Evolutionary conservation across 2,113 vertebrate species (phyloP), one percentile per base, ranked within the genome.

Genomic region (Podilymbus podiceps): DNA sequence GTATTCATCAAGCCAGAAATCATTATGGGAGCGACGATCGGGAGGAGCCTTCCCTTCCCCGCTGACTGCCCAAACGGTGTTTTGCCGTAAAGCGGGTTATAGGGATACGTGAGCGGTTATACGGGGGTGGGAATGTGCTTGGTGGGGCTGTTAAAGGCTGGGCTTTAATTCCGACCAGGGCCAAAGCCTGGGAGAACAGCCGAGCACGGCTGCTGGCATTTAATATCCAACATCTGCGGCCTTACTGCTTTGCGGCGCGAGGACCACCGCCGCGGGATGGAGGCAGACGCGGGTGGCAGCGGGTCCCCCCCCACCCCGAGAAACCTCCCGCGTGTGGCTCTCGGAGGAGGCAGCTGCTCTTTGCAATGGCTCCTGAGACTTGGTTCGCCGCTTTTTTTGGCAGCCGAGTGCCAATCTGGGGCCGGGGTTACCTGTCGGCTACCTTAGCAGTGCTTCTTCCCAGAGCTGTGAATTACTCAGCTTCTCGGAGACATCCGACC

Each of bases 61-160:
- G 58, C 69, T 52, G 50, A 3, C 11, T 47, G 33, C 52, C 76
- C 55, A 9, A 27, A 8, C 35, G 52, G 16, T 38, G 79, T 9
- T 87, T 11, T 33, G 15, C 73, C 46, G 33, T 42, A 38, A 60
- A 59, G 53, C 0, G 7, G 59, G 18, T 47, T 27, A 3, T 2
- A 18, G 46, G 49, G 59, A 30, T 7, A 17, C 0, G 0, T 0
- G 46, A 60, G 64, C 1, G 2, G 56, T 6, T 52, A 2, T 7
- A 8, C 12, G 31, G 79, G 69, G 62, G 3, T 31, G 62, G 68
- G 82, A 56, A 55, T 2, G 44, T 4, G 63, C 31, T 42, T 7
- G 19, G 38, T 0, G 6, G 66, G 58, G 81, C 68, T 90, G 28
- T 9, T 38, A 53, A 42, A 87, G 53, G 52, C 62, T 11, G 40